phyloP scores from a whole-genome alignment of 2,797 vertebrate species.

The Lophotriccus pileatus region DNA sequence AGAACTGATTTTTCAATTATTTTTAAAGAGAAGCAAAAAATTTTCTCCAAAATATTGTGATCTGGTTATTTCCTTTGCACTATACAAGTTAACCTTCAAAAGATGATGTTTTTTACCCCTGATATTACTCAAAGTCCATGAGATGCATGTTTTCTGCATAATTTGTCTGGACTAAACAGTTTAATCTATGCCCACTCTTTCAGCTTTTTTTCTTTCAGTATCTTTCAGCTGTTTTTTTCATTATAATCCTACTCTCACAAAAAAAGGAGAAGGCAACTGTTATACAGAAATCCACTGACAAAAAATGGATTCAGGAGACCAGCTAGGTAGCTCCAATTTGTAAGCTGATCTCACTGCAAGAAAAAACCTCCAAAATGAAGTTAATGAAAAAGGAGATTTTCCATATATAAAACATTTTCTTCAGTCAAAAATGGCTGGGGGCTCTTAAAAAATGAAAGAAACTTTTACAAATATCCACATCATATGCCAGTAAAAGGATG shows the following conservation, averaged over 20 bases:
- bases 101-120: background rate
- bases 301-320: background rate
- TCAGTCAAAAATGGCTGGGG: background rate
- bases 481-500: background rate
- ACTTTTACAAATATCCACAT: constrained; percentile 4
- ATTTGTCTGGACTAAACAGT: background rate
- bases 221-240: background rate
- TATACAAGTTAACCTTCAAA: background rate
- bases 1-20: constrained; percentile 32
- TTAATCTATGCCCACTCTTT: background rate
- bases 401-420: background rate
- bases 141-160: background rate
- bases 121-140: background rate
- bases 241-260: background rate
- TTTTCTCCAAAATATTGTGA: background rate
- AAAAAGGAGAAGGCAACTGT: background rate
- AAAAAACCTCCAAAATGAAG: background rate
- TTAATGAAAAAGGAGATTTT: background rate
- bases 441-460: background rate
- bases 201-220: too few species aligned
- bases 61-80: background rate
- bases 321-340: background rate
- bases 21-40: background rate
- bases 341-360: background rate
- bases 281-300: background rate